phyloP scores from a whole-genome alignment of 2,113 vertebrate genomes.

The Climacteris rufus region DNA sequence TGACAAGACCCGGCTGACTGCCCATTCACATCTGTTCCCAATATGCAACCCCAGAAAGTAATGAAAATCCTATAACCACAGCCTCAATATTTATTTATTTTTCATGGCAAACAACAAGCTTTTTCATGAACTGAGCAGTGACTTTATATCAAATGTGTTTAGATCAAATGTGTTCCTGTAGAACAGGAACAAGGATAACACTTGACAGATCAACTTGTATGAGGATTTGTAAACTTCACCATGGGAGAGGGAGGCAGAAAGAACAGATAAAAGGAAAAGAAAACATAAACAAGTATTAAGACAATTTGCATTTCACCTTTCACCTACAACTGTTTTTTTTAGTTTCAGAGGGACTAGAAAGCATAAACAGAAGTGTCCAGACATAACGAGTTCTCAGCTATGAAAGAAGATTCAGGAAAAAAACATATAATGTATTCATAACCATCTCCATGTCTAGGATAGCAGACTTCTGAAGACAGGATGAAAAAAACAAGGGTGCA shows the following conservation, averaged over 20 bases:
- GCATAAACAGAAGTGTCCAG: not conserved
- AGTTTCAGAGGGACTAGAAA: not conserved
- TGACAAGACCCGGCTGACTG: not conserved
- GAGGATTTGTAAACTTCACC: not conserved
- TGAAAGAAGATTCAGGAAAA: not conserved
- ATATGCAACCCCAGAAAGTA: not conserved
- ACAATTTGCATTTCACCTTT: not conserved
- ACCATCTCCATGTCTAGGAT: not conserved
- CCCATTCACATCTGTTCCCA: conserved; percentile 29
- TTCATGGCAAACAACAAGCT: not conserved
- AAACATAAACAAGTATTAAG: not conserved
- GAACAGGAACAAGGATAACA: not conserved
- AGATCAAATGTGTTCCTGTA: not conserved
- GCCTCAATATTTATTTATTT: not conserved
- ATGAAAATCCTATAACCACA: conserved; percentile 20
- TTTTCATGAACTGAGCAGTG: not conserved
- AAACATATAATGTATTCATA: not conserved
- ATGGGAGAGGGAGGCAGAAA: not conserved
- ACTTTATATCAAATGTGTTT: not conserved
- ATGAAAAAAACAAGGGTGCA: not conserved
- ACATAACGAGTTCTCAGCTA: not conserved
- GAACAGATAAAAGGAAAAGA: not conserved
- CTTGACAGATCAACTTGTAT: not conserved
- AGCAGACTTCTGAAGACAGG: not conserved
- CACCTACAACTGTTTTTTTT: not conserved